Evolutionary conservation across 2,797 vertebrate genomes (phyloP), one percentile per base, ranked within the genome.

Genomic region (Perodicticus potto): DNA sequence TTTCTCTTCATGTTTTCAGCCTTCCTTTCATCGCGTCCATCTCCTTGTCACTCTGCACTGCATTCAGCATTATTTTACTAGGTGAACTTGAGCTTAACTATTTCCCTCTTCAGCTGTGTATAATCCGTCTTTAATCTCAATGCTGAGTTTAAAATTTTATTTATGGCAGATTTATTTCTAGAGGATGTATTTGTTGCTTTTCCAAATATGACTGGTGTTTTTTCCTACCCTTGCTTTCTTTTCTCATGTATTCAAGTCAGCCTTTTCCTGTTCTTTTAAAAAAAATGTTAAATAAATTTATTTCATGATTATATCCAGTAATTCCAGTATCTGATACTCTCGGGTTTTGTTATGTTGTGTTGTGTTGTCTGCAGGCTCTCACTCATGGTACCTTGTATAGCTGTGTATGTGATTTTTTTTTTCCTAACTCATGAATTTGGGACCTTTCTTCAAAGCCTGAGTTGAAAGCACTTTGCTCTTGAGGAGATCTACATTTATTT

Each of bases 361-460:
- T 53, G 49, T 53, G 49, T 16, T 53, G 49, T 43, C 87, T 63
- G 13, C 11, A 76, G 86, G 76, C 59, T 88, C 55, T 94, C 19
- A 8, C 37, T 55, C n/a, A 9, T 32, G 43, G n/a, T 82, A 14
- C 37, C 34, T 49, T 67, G 25, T 45, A 92, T 37, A 77, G 25
- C 61, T 81, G 63, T 7, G 6, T 72, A 34, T 55, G 4, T 3
- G 6, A 63, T 49, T 92, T 37, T 37, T 80, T 77, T 55, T 37
- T 80, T 73, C 45, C 80, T 65, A 40, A 86, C 20, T 92, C 55
- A 63, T 19, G 29, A 37, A 74, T 93, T 95, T 82, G 65, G 25
- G 29, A 94, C 34, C 34, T 93, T 43, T 32, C 92, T 93, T 86
- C 43, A 67, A 94, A 74, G 87, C 45, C 43, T 53, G 9, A 20